Percentiles rank a stretch among this genome's conserved stretches.
Conservation (phyloP, 2,113 vertebrate species). For the Suncus etruscus region DNA sequence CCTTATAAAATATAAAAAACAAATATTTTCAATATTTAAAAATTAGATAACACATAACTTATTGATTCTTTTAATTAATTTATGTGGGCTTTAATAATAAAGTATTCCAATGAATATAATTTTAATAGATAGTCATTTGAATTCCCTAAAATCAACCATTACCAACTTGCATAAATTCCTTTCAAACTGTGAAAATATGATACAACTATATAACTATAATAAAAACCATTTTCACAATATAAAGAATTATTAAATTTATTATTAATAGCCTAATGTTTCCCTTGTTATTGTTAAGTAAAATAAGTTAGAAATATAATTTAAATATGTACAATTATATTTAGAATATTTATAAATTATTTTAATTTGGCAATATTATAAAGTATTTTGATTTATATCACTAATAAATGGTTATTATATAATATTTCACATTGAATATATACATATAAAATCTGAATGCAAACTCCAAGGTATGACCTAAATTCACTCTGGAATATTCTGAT, state of each 20-base stretch:
- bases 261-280: conserved; percentile 24
- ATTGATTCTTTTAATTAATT: not conserved
- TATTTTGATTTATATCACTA: conserved; percentile 13
- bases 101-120: not conserved
- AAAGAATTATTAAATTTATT: conserved; percentile 34
- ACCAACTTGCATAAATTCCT: conserved; percentile 33
- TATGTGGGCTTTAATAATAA: not conserved
- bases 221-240: conserved; percentile 28
- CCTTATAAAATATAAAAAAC: conserved; percentile 23
- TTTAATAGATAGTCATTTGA: conserved; percentile 45
- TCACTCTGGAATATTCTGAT: conserved; percentile 24
- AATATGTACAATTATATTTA: conserved; percentile 33
- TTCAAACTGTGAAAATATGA: conserved; percentile 48
- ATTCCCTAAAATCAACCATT: conserved; percentile 49
- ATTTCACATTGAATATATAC: conserved; percentile 9
- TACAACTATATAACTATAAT: conserved; percentile 38
- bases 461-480: not conserved
- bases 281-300: conserved; percentile 32
- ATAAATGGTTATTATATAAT: conserved; percentile 5
- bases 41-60: not conserved
- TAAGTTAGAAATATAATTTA: conserved; percentile 25
- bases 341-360: conserved; percentile 22
- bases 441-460: conserved; percentile 13
- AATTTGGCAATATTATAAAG: conserved; percentile 40
- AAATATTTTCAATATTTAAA: conserved; percentile 56